Evolutionary conservation across 2,113 vertebrate species (phyloP), one percentile per base, ranked within the genome.

Genomic region (Polypterus senegalus): DNA sequence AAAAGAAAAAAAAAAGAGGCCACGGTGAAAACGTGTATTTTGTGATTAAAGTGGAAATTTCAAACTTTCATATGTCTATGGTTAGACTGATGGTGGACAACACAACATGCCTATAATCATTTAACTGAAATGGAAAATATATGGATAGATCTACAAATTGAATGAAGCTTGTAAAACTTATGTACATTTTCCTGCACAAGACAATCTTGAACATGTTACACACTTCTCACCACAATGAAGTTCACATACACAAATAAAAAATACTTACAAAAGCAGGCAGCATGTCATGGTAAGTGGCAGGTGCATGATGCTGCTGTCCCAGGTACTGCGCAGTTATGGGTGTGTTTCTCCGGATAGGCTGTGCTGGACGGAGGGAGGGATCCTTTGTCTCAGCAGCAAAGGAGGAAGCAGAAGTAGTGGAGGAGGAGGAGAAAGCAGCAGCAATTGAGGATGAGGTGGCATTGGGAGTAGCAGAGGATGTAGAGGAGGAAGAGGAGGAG

Each of bases 261-360:
- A 3, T 48, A 91, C 93, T 91, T 76, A 98, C 94, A 80, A 98
- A 98, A 68, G 96, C 94, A 67, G 96, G 96, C 58, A 98, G 86
- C 96, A 98, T 97, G 77, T 98, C 96, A 58, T 97, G 96, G 86
- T 97, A 98, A 0, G 90, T 91, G 65, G 89, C 90, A 62, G 85
- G 91, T 3, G 93, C 91, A 70, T 95, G 92, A 78, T 97, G 93
- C 65, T 85, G 85, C 81, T 63, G 90, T 2, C 84, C 85, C 83
- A 92, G 76, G 76, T 87, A 89, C 83, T 76, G 94, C 6, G 71
- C 89, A 75, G 79, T 86, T 71, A 4, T 71, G 60, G 56, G 47
- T 6, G 49, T 49, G 79, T 87, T 79, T 85, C 88, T 90, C 66
- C 93, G 92, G 55, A 83, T 48, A 27, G 92, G 91, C 81, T 91